These are phyloP conservation scores for Phalangium opilio DNA, from an alignment of 2,888 invertebrate genomes.

Conservation along the genomic window DNA sequence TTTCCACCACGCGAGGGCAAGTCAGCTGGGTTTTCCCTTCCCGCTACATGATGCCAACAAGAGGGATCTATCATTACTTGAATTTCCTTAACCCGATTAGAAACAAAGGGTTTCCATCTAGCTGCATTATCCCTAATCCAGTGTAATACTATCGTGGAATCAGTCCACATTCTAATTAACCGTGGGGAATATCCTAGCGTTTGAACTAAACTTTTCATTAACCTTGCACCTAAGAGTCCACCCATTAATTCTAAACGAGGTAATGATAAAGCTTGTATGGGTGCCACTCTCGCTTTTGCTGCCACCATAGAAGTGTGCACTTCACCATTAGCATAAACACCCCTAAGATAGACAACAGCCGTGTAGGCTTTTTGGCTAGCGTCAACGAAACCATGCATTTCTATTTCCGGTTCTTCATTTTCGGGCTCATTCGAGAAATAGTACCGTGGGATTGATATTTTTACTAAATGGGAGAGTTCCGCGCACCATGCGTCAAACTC, in stretches of 20 bases:
- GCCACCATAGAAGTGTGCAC: neutral
- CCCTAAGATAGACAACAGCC: neutral
- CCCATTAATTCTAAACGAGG: conserved; percentile 2
- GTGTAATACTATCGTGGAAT: too few relatives aligned
- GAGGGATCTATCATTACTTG: neutral
- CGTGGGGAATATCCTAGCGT: neutral
- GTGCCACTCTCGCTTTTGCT: conserved; percentile 2
- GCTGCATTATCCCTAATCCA: neutral
- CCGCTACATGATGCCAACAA: neutral
- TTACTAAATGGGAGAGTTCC: too few relatives aligned
- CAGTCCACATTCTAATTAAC: too few relatives aligned
- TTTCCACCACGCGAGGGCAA: neutral
- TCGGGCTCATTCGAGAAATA: too few relatives aligned
- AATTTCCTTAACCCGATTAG: neutral
- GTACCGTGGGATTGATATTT: too few relatives aligned
- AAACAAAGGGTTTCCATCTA: conserved; percentile 1
- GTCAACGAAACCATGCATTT: conserved; percentile 1
- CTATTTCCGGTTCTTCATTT: too few relatives aligned
- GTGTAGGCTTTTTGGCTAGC: conserved; percentile 2
- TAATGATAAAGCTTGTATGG: neutral
- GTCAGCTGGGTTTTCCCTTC: neutral
- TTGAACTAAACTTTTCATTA: neutral
- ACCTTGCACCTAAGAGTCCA: neutral
- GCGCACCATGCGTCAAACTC: too few relatives aligned
- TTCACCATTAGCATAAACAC: neutral